Conservation (phyloP, 2,797 vertebrate species). For the Scarus forsteni region DNA sequence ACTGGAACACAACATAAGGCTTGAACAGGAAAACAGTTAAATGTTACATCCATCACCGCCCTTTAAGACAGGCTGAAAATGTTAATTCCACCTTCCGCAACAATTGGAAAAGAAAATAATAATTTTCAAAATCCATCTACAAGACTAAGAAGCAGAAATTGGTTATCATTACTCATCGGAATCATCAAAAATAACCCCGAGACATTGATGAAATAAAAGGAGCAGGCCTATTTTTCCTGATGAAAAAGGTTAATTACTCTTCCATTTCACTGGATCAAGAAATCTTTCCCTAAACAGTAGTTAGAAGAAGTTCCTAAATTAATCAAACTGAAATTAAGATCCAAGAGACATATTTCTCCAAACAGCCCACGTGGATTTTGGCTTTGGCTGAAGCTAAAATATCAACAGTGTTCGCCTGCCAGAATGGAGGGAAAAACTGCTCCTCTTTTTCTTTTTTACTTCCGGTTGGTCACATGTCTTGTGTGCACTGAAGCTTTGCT, state of each 20-base stretch:
- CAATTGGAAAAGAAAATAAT: slow-evolving; percentile 22
- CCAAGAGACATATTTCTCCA: slow-evolving; percentile 30
- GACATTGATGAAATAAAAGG: slow-evolving; percentile 22
- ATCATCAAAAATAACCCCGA: slow-evolving; percentile 35
- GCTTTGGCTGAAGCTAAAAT: slow-evolving; percentile 31
- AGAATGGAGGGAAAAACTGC: slow-evolving; percentile 48
- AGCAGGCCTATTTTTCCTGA: slow-evolving; percentile 3
- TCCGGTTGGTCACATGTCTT: slow-evolving; percentile 78
- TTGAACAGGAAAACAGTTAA: slow-evolving; percentile 39
- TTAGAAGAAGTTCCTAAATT: slow-evolving; percentile 27
- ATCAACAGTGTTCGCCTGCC: slow-evolving; percentile 42
- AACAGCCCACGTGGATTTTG: slow-evolving; percentile 21
- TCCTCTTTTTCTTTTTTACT: slow-evolving; percentile 56
- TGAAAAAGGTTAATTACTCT: slow-evolving; percentile 39
- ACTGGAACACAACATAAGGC: slow-evolving; percentile 35
- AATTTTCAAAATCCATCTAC: slow-evolving; percentile 25
- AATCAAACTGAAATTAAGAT: slow-evolving; percentile 45
- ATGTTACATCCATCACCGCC: slow-evolving; percentile 49
- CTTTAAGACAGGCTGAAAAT: slow-evolving; percentile 37
- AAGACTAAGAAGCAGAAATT: slow-evolving; percentile 8
- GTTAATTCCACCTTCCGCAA: slow-evolving; percentile 41
- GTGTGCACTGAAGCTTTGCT: slow-evolving; percentile 75
- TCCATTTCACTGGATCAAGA: slow-evolving; percentile 27
- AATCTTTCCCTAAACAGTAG: slow-evolving; percentile 24
- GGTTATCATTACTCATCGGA: slow-evolving; percentile 40